Evolutionary conservation across 2,113 vertebrate species (phyloP).

Genomic region (Ceuthmochares aereus): DNA sequence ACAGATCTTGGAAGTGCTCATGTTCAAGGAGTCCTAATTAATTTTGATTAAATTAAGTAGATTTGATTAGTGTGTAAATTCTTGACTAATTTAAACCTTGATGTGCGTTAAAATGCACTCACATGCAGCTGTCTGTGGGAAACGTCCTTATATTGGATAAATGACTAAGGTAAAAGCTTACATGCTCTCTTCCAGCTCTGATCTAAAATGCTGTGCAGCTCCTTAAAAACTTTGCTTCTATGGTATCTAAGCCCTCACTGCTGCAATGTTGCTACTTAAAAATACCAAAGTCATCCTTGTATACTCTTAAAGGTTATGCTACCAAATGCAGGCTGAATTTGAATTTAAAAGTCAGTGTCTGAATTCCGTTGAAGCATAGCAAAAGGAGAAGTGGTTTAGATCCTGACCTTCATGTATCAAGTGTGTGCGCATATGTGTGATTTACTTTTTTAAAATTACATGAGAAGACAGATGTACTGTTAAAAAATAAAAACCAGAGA

Average conservation of each 20-base stretch:
- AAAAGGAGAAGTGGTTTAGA: neutral
- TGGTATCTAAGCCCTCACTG: neutral
- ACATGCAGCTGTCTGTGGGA: neutral
- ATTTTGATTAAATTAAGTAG: neutral
- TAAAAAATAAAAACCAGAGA: neutral
- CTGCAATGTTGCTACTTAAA: neutral
- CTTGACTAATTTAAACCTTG: neutral
- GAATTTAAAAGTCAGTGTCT: neutral
- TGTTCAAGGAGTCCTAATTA: neutral
- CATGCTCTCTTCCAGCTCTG: neutral
- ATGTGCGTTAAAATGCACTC: neutral
- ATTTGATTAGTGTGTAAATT: neutral
- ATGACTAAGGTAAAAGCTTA: neutral
- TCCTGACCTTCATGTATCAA: neutral
- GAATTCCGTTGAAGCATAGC: neutral
- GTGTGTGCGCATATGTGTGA: fast-evolving
- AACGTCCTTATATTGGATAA: neutral
- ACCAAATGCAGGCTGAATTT: neutral
- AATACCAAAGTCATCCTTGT: neutral
- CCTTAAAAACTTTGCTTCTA: neutral
- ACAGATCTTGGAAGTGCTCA: neutral
- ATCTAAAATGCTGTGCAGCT: neutral
- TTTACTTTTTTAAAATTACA: neutral
- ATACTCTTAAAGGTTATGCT: neutral
- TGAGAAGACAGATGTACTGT: neutral